Percentiles rank a stretch among this genome's conserved stretches.
These are phyloP conservation scores for Stomatorhinus walkeri DNA, from an alignment of 2,797 vertebrate species.

Conservation along the genomic window DNA sequence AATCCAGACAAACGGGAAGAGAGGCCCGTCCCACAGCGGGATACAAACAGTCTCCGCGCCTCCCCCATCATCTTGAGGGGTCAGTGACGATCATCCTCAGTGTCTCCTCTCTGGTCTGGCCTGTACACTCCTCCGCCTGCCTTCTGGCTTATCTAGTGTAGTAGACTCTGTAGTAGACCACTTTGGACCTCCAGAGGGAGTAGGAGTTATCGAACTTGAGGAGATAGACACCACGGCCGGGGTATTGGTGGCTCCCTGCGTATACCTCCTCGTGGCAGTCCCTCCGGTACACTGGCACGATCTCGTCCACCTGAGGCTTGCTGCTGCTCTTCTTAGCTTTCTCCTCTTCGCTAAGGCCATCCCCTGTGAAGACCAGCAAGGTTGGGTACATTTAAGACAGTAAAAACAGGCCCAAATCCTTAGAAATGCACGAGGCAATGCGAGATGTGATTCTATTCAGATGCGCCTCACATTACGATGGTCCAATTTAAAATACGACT, in stretches of 20 bases:
- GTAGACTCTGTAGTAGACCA: constrained; percentile 99
- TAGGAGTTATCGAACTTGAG: constrained; percentile 99
- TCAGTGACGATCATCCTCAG: background rate
- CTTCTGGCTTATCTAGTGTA: constrained; percentile 94
- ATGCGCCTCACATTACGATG: background rate
- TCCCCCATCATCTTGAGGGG: background rate
- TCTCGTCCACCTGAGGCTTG: constrained; percentile 95
- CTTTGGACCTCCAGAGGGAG: constrained; percentile 98
- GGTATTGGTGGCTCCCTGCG: constrained; percentile 97
- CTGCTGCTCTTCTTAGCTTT: constrained; percentile 86
- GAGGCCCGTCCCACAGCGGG: background rate
- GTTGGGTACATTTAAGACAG: too few species aligned
- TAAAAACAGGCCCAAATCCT: background rate
- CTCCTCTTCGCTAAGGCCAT: constrained; percentile 76
- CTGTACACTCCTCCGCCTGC: constrained; percentile 52
- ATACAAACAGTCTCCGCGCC: background rate
- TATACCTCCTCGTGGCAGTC: constrained; percentile 99
- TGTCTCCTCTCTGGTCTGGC: constrained; percentile 25
- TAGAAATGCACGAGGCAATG: background rate
- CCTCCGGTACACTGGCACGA: constrained; percentile 97
- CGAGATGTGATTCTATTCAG: background rate
- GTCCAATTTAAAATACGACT: background rate
- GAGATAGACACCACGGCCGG: constrained; percentile 93
- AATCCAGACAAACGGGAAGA: background rate
- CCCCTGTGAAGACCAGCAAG: constrained; percentile 46